phyloP scores from a whole-genome alignment of 2,888 invertebrate genomes.

The Diarsia dahlii region DNA sequence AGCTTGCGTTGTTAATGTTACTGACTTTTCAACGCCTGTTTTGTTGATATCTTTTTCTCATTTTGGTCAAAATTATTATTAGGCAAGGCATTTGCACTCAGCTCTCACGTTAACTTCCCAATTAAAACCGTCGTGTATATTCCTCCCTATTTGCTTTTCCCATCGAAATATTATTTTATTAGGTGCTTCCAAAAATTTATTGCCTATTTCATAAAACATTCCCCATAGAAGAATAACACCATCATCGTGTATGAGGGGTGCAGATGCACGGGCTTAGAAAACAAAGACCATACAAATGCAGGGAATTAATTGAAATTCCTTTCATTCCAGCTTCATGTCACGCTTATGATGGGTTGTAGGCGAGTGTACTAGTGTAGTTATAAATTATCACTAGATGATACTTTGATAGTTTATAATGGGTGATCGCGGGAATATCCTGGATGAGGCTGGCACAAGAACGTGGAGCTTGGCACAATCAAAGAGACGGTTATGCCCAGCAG shows the following conservation, averaged over 20 bases:
- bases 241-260: constrained; percentile 48
- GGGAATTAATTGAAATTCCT: constrained; percentile 56
- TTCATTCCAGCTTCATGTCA: constrained; percentile 37
- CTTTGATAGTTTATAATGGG: too few relatives aligned
- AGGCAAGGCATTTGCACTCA: too few relatives aligned
- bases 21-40: background rate
- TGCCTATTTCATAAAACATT: constrained; percentile 53
- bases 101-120: background rate
- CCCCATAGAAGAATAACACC: constrained; percentile 42
- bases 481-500: too few relatives aligned
- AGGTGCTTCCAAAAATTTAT: constrained; percentile 55
- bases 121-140: constrained; percentile 13
- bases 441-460: too few relatives aligned
- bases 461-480: too few relatives aligned
- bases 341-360: constrained; percentile 27
- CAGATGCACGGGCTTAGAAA: constrained; percentile 36
- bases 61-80: background rate
- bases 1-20: background rate
- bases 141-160: constrained; percentile 58
- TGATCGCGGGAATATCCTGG: too few relatives aligned
- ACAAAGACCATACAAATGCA: constrained; percentile 46
- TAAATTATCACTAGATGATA: background rate
- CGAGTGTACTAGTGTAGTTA: background rate
- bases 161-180: constrained; percentile 64
- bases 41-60: background rate